phyloP scores from a whole-genome alignment of 2,888 invertebrate species.

The Adineta ricciae region DNA sequence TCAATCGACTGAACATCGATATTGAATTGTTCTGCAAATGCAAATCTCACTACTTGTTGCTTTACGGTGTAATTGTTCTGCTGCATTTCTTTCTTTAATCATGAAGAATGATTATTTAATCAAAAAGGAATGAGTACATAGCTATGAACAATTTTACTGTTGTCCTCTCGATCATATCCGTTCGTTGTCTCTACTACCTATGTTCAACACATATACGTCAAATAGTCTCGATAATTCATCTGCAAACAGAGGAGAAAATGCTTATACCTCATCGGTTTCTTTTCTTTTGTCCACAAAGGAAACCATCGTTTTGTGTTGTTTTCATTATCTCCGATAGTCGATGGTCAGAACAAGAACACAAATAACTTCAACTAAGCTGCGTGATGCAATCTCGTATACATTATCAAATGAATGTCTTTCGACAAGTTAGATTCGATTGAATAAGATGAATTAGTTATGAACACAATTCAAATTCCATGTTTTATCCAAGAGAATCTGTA shows the following conservation, averaged over 20 bases:
- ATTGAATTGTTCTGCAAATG: too few relatives aligned
- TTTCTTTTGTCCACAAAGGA: neutral
- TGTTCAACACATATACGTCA: neutral
- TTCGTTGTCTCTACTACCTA: neutral
- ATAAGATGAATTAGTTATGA: neutral
- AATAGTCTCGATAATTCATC: constrained; percentile 4
- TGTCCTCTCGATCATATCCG: neutral
- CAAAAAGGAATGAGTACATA: neutral
- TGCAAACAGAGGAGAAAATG: neutral
- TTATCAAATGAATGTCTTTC: neutral
- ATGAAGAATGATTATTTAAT: neutral
- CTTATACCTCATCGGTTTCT: neutral
- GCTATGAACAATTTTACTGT: neutral
- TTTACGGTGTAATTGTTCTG: neutral
- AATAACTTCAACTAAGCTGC: neutral
- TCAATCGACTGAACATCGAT: too few relatives aligned
- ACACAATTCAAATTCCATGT: neutral
- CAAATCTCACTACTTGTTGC: neutral
- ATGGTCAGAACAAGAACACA: neutral
- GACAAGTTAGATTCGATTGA: neutral
- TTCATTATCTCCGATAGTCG: neutral
- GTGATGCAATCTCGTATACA: neutral
- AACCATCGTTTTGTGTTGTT: neutral
- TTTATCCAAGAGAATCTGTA: neutral
- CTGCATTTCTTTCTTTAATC: neutral